phyloP scores from a whole-genome alignment of 2,888 invertebrate species.

The Liodrosophila aerea region DNA sequence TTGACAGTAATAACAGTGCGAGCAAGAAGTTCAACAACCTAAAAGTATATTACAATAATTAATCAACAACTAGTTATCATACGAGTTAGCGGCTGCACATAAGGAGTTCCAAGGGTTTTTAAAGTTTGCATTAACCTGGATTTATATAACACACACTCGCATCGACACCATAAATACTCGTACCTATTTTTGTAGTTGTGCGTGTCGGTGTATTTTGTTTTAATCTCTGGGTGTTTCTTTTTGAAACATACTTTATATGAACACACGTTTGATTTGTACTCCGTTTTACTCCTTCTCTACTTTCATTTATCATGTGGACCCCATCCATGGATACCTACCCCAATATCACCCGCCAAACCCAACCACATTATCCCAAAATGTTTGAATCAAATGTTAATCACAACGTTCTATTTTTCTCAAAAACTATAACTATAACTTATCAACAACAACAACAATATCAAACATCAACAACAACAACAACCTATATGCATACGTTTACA shows the following conservation, averaged over 20 bases:
- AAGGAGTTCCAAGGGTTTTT: too few species aligned
- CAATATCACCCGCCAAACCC: conserved; percentile 6
- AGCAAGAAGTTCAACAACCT: too few species aligned
- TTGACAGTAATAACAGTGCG: too few species aligned
- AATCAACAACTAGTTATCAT: too few species aligned
- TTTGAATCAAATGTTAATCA: conserved; percentile 63
- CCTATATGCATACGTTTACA: conserved; percentile 33
- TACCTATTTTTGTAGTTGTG: not conserved
- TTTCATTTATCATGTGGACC: conserved; percentile 38
- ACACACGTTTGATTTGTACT: conserved; percentile 68
- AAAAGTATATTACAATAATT: too few species aligned
- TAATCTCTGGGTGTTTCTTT: conserved; percentile 5
- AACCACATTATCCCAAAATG: conserved; percentile 24
- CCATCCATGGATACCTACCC: conserved; percentile 1
- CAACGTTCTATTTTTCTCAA: conserved; percentile 63
- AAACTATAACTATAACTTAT: conserved; percentile 40
- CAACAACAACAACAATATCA: conserved; percentile 28
- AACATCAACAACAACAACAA: conserved; percentile 20
- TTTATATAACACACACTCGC: not conserved
- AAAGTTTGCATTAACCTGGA: not conserved
- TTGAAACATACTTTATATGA: conserved; percentile 20
- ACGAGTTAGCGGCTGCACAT: too few species aligned
- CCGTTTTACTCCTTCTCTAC: conserved; percentile 53
- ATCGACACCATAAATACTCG: not conserved
- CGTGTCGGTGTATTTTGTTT: conserved; percentile 13